Conservation (phyloP, 2,888 invertebrate genomes). For the Aleiodes leptofemur region DNA sequence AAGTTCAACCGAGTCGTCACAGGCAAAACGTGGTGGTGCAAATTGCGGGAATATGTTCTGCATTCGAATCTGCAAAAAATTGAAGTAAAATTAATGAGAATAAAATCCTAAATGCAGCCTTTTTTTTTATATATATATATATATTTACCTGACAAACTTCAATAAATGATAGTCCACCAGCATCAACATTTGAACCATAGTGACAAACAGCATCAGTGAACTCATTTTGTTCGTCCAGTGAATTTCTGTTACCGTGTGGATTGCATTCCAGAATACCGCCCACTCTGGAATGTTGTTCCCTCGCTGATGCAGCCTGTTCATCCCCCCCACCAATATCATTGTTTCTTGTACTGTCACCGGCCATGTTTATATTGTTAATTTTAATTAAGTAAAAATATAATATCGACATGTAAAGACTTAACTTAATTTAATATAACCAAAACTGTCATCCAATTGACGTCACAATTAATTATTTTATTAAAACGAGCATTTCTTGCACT, state of each 20-base stretch:
- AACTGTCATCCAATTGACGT: too few species aligned
- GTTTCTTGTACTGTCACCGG: slow-evolving; percentile 68
- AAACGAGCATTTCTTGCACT: too few species aligned
- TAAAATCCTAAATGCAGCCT: not conserved
- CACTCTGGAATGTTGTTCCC: slow-evolving; percentile 74
- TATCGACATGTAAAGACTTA: not conserved
- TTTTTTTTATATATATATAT: too few species aligned
- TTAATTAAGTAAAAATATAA: not conserved
- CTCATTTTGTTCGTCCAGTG: slow-evolving; percentile 59
- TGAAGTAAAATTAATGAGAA: not conserved
- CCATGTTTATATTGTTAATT: slow-evolving; percentile 60
- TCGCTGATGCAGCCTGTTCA: slow-evolving; percentile 62
- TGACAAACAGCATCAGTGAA: slow-evolving; percentile 68
- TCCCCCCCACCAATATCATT: slow-evolving; percentile 64
- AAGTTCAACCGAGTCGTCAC: slow-evolving; percentile 69
- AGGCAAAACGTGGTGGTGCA: slow-evolving; percentile 64
- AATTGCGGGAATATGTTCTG: slow-evolving; percentile 72
- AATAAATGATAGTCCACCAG: slow-evolving; percentile 71
- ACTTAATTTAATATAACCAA: too few species aligned
- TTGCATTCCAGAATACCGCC: slow-evolving; percentile 74
- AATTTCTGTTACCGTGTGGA: slow-evolving; percentile 72
- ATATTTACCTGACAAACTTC: slow-evolving; percentile 71
- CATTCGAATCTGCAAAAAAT: slow-evolving; percentile 68
- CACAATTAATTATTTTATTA: too few species aligned
- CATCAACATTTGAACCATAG: slow-evolving; percentile 69